Conservation (phyloP, 1,140 invertebrate genomes). For the Panagrolaimus sp. region DNA sequence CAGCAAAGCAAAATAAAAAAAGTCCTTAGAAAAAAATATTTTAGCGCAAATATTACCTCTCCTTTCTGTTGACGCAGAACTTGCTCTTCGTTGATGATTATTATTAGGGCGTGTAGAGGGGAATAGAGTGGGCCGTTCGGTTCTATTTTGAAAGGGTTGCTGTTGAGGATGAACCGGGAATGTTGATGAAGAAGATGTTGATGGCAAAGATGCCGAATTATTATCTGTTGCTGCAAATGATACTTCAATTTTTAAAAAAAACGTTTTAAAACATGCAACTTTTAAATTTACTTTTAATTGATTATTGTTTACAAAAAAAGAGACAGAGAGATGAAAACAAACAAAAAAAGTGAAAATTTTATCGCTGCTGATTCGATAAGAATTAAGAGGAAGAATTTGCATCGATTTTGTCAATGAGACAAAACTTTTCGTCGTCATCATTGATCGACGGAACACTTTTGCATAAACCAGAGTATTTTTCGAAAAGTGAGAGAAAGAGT, state of each 20-base stretch:
- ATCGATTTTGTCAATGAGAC: background rate
- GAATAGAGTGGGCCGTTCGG: constrained; percentile 1
- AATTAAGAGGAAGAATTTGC: background rate
- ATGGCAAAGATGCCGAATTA: constrained; percentile 5
- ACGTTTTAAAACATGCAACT: background rate
- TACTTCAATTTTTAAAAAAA: background rate
- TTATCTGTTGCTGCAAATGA: background rate
- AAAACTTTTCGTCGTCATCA: too few relatives aligned
- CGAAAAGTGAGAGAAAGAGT: too few relatives aligned
- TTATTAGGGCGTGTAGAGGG: background rate
- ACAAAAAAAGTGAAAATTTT: background rate
- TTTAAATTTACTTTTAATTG: background rate
- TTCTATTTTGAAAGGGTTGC: constrained; percentile 3
- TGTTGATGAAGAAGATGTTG: constrained; percentile 5
- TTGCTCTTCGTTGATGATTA: constrained; percentile 11
- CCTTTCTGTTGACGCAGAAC: constrained; percentile 6
- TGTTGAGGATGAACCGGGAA: background rate
- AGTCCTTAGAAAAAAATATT: background rate
- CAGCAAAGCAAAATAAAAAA: background rate
- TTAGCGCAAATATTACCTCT: background rate
- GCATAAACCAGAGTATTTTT: too few relatives aligned
- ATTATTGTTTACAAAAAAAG: background rate
- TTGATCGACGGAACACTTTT: too few relatives aligned
- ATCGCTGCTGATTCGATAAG: background rate
- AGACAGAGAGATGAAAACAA: background rate